phyloP scores from a whole-genome alignment of 2,797 vertebrate species.

The Cercopithecus neglectus region DNA sequence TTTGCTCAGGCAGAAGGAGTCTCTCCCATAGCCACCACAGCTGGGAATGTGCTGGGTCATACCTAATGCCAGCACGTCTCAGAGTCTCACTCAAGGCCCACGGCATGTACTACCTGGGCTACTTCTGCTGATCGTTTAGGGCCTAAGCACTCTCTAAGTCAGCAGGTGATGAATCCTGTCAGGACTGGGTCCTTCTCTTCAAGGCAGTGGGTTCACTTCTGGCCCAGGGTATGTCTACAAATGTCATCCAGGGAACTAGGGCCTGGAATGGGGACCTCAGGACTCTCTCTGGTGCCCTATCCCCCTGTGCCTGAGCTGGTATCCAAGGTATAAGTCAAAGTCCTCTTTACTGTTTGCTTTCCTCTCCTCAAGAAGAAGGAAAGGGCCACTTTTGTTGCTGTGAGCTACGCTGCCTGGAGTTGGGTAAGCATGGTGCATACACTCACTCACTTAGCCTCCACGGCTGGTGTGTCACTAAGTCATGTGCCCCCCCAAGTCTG shows the following conservation, averaged over 20 bases:
- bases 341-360: background rate
- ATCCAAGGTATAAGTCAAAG: background rate
- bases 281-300: background rate
- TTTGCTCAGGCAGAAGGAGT: background rate
- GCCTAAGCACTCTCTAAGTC: background rate
- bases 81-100: background rate
- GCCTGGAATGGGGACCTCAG: background rate
- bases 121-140: background rate
- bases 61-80: background rate
- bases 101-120: background rate
- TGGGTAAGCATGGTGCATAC: background rate
- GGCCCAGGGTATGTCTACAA: background rate
- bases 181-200: background rate
- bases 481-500: background rate
- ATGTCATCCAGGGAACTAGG: background rate
- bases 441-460: background rate
- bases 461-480: background rate
- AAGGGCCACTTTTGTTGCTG: background rate
- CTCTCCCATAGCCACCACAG: background rate
- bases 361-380: background rate
- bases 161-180: background rate
- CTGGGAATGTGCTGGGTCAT: background rate
- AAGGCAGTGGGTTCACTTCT: background rate
- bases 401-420: background rate
- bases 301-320: background rate